These are phyloP conservation scores for Nomada fabriciana DNA, from an alignment of 2,888 invertebrate species.

Conservation along the genomic window DNA sequence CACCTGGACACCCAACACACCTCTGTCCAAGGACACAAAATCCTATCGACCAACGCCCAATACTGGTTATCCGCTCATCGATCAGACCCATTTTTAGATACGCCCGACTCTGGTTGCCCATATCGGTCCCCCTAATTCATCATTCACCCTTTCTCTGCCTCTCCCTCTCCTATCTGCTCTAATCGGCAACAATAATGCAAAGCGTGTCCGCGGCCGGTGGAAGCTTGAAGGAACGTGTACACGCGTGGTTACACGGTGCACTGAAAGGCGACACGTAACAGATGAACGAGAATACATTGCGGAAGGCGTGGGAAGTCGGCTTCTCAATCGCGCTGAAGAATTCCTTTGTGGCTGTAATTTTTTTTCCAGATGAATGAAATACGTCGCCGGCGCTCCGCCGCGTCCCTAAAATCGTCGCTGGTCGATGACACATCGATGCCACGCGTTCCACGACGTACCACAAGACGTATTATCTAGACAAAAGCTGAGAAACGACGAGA, in stretches of 20 bases:
- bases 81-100: no score
- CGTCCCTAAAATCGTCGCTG: slow-evolving; percentile 35
- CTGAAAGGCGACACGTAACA: slow-evolving; percentile 23
- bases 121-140: no score
- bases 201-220: background rate
- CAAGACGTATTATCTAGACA: slow-evolving; percentile 23
- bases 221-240: background rate
- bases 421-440: slow-evolving; percentile 47
- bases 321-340: slow-evolving; percentile 26
- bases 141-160: no score
- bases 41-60: no score
- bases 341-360: slow-evolving; percentile 8
- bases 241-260: slow-evolving; percentile 2
- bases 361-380: slow-evolving; percentile 25
- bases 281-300: slow-evolving; percentile 26
- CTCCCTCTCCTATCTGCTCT: no score
- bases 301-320: slow-evolving; percentile 37
- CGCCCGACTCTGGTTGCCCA: no score
- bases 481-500: slow-evolving; percentile 48
- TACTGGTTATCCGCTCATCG: no score
- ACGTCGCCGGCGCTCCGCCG: slow-evolving; percentile 9
- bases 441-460: slow-evolving; percentile 38
- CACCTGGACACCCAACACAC: no score
- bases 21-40: no score
- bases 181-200: background rate